Percentiles rank a stretch among this genome's conserved stretches.
phyloP scores from a whole-genome alignment of 2,888 invertebrate species.

The Chalcosyrphus nemorum region DNA sequence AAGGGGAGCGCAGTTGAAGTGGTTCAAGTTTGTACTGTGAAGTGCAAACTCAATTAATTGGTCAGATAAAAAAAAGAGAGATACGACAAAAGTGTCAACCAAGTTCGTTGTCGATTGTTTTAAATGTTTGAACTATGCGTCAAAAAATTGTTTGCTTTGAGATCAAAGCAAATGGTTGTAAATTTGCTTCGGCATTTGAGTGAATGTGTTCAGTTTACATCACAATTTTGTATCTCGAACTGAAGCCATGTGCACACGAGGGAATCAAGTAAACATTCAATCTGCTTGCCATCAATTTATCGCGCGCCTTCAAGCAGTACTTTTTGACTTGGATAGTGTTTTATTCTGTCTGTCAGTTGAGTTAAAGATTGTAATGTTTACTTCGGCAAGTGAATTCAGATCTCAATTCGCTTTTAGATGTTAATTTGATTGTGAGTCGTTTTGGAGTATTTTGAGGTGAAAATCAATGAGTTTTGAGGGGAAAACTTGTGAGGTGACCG shows the following conservation, averaged over 20 bases:
- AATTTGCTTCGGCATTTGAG: background rate
- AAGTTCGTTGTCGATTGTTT: conserved; percentile 9
- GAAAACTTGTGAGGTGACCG: too few relatives aligned
- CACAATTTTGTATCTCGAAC: background rate
- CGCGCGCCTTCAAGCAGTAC: conserved; percentile 12
- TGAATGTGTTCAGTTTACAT: background rate
- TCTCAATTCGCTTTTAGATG: background rate
- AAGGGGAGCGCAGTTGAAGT: background rate
- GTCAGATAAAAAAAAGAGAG: too few relatives aligned
- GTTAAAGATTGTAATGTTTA: background rate
- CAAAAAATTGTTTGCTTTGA: conserved; percentile 23
- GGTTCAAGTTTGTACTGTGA: conserved; percentile 18
- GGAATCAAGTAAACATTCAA: conserved; percentile 6
- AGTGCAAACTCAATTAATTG: conserved; percentile 6
- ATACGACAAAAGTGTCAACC: conserved; percentile 14
- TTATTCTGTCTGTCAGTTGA: background rate
- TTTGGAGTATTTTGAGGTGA: too few relatives aligned
- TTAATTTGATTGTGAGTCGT: background rate
- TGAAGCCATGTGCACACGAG: background rate
- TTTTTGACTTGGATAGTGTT: background rate
- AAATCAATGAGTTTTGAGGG: too few relatives aligned
- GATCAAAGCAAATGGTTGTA: conserved; percentile 20
- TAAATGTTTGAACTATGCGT: background rate
- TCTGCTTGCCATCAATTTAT: background rate
- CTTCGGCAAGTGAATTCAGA: background rate